Evolutionary conservation across 2,888 invertebrate species (phyloP), one percentile per base, ranked within the genome.

Genomic region (Matsumyia berberina): DNA sequence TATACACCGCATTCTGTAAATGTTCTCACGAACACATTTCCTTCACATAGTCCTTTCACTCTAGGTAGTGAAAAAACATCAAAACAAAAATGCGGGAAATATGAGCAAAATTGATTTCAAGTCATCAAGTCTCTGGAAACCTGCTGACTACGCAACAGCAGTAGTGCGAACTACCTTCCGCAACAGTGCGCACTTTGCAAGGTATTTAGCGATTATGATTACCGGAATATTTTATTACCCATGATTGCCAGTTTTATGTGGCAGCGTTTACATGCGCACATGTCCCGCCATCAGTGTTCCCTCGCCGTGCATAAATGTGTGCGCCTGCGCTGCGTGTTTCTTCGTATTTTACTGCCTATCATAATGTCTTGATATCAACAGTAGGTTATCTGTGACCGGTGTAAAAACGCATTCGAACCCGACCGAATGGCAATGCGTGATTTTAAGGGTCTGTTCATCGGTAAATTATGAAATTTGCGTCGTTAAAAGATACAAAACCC

Each of bases 151-250:
- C 33, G 19, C 60, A 60, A 12, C 8, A 33, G 15, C 57, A 29
- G 2, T 19, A 49, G 35, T 35, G 49, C 46, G 9, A 64, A 35
- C 33, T 15, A 19, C 31, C 57, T 7, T 35, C 9, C 15, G 11
- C 60, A 11, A 33, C 24, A 15, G 24, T 17, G 17, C 17, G 15
- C 12, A 77, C 51, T 60, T 51, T 60, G n/a, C 69, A 69, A 77
- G 77, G 51, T 69, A 77, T 77, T 69, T 69, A 77, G 53, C 69
- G 60, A 77, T 77, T 72, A 72, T 60, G 49, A 62, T 77, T 77
- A 77, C 60, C 24, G 55, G 53, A 55, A 60, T 60, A 77, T 77
- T 62, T 69, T 77, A 77, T 77, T 62, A 58, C 53, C 29, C 35
- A 60, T 60, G 67, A 76, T 77, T 60, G 60, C 51, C 51, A 69